Conservation (phyloP, 2,113 vertebrate genomes). For the Melanerpes aurifrons region DNA sequence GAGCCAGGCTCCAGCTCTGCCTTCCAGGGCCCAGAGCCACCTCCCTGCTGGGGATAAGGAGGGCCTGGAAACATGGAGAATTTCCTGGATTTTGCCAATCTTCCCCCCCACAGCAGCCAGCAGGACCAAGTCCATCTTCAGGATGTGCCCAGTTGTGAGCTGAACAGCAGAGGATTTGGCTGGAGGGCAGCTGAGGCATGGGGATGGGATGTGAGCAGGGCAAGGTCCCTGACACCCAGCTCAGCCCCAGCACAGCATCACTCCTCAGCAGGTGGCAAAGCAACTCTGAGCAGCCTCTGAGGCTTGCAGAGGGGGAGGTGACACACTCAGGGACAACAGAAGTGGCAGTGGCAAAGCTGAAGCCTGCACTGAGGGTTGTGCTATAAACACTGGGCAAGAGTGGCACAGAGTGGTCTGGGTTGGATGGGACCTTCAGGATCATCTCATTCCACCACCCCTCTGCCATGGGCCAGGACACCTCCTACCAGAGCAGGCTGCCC, state of each 20-base stretch:
- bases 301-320: background rate
- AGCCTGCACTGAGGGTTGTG: background rate
- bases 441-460: too few relatives aligned
- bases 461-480: too few relatives aligned
- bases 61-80: background rate
- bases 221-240: background rate
- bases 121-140: background rate
- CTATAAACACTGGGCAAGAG: background rate
- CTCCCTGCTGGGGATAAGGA: background rate
- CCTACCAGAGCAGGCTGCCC: too few relatives aligned
- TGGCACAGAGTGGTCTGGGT: background rate
- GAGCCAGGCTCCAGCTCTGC: background rate
- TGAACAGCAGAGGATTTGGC: background rate
- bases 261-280: background rate
- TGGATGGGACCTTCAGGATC: too few relatives aligned
- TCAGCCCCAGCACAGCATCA: background rate
- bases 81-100: background rate
- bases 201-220: background rate
- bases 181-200: background rate
- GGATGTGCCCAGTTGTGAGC: background rate
- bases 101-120: background rate
- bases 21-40: background rate
- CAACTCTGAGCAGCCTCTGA: background rate
- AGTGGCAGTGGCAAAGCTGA: background rate
- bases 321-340: background rate